Base-by-base conservation (phyloP, 2,113 vertebrate genomes). In the Bufo bufo region DNA sequence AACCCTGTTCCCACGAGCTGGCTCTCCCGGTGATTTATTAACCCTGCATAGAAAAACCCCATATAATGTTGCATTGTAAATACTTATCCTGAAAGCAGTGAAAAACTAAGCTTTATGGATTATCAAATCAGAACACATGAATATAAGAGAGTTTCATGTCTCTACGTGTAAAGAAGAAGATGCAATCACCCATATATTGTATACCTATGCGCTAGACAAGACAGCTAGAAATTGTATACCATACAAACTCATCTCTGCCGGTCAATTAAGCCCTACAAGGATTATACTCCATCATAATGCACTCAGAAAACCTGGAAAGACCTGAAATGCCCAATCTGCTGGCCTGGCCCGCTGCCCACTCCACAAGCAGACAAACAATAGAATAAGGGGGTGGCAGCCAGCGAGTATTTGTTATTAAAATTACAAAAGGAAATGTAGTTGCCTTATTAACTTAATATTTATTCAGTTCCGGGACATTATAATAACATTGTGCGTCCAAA, bases 401-500 rank as follows among this genome's bases (percentile, higher is more conserved):
- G 23, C 47, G 69, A 80, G 61, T 33, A 58, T 50, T 45, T 86
- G 75, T 80, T 84, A 74, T 56, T 82, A 83, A 88, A 75, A 82
- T 59, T 61, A 82, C 66, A 75, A 63, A 80, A 88, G 86, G 82
- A 89, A 78, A 84, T 20, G n/a, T n/a, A 89, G 54, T 88, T 77
- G 72, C 80, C 74, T 58, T 87, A 50, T 87, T 58, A 80, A 87
- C 45, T 52, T 47, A 87, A 79, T 87, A 71, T 58, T 58, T 49
- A 52, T 66, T 74, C 17, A 84, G 58, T 84, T 83, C 82, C 74
- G 17, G 82, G 74, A 89, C 49, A 50, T 79, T 9, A 56, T 78
- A 63, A 80, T 69, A 43, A 84, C 45, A 63, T 12, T 13, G 84
- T 52, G 58, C 80, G 72, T 71, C 86, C 61, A 20, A 54, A 16